Evolutionary conservation across 2,888 invertebrate species (phyloP).

Genomic region (Sarcophaga rosellei): DNA sequence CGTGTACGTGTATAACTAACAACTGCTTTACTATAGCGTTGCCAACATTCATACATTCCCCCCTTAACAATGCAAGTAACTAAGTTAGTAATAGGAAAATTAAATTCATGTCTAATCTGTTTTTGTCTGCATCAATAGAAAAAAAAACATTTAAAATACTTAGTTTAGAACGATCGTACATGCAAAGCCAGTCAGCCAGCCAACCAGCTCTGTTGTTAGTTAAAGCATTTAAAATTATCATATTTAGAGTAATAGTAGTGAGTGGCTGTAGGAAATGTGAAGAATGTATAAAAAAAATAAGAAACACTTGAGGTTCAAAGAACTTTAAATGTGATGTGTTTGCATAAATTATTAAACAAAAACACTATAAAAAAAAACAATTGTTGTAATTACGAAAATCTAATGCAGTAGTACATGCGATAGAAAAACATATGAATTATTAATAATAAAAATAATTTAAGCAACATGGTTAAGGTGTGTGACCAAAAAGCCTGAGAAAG

Average conservation of each 20-base stretch:
- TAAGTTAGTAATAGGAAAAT: constrained; percentile 28
- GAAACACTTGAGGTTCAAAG: constrained; percentile 36
- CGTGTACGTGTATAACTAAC: neutral
- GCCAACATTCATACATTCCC: neutral
- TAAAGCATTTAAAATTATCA: neutral
- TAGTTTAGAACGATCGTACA: neutral
- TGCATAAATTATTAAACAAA: constrained; percentile 10
- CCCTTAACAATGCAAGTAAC: too few relatives aligned
- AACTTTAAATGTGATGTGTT: constrained; percentile 29
- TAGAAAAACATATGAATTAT: too few relatives aligned
- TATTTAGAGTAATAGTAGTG: neutral
- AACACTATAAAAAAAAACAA: too few relatives aligned
- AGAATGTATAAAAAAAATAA: neutral
- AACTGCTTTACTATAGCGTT: neutral
- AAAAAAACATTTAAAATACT: constrained; percentile 21
- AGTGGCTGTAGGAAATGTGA: neutral
- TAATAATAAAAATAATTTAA: too few relatives aligned
- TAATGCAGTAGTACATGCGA: too few relatives aligned
- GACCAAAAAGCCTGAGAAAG: too few relatives aligned
- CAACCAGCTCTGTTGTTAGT: neutral
- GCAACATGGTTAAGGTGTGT: too few relatives aligned
- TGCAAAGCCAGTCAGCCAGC: neutral
- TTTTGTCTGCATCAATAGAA: neutral
- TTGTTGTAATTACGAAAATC: too few relatives aligned
- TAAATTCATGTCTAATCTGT: constrained; percentile 15